Evolutionary conservation across 2,797 vertebrate genomes (phyloP), one percentile per base, ranked within the genome.

Genomic region (Hippocampus kuda): DNA sequence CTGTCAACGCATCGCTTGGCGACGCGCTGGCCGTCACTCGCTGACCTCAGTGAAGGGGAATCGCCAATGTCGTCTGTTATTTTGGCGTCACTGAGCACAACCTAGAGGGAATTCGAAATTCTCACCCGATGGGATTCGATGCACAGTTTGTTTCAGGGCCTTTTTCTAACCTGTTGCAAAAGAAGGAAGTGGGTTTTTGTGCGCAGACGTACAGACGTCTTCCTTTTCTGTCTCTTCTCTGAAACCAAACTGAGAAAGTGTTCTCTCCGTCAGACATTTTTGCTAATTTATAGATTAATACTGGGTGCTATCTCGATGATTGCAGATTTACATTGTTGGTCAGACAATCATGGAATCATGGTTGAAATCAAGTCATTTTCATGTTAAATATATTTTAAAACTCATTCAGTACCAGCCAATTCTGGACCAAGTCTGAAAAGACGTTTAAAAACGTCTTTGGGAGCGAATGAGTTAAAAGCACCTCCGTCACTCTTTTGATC

Each of bases 61-160:
- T 64, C 62, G 38, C 41, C 41, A 9, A 64, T n/a, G 62, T 42
- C 34, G 44, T 13, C 7, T 44, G 41, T 44, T 64, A 44, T 64
- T 64, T n/a, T 73, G 34, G 51, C 72, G 70, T 79, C 76, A 72
- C 69, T 41, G 70, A 41, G 27, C n/a, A 11, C 41, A 16, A n/a
- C 41, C 49, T 27, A 0, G 53, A 42, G 63, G 60, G 74, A 69
- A 70, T 72, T 72, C 77, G n/a, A 73, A 70, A 44, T 64, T 12
- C 22, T 44, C 22, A 64, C 62, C n/a, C 13, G 79, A 74, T 61
- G 42, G 41, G 73, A 71, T 67, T 66, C 77, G 85, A 81, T 76
- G 8, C 77, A 65, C 69, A 54, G 67, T 68, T 72, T 72, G 72
- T 83, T 81, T 72, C 78, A 66, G n/a, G 72, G 75, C 69, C 69